Conservation (phyloP, 92 coral and sea anemone species). For the Palythoa caribaeorum region DNA sequence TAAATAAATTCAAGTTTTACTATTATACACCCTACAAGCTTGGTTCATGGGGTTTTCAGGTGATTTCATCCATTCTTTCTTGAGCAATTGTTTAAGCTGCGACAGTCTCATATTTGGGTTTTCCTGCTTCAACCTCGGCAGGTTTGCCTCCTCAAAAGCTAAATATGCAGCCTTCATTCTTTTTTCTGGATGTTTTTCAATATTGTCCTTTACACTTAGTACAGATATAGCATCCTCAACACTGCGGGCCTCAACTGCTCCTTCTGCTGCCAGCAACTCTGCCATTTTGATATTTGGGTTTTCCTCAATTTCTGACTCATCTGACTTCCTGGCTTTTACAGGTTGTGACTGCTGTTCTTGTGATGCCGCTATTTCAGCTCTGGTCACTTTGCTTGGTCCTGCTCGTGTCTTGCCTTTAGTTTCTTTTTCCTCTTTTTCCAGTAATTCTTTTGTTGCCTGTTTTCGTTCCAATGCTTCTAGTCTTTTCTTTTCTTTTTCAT, state of each 20-base stretch:
- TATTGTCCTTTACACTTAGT: slow-evolving; percentile 69
- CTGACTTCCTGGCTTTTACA: slow-evolving; percentile 55
- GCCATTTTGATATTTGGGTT: slow-evolving; percentile 94
- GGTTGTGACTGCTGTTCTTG: slow-evolving; percentile 42
- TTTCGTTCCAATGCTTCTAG: slow-evolving; percentile 82
- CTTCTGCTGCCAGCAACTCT: slow-evolving; percentile 82
- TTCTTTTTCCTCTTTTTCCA: slow-evolving; percentile 89
- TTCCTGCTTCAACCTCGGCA: slow-evolving; percentile 85
- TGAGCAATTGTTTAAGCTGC: slow-evolving; percentile 92
- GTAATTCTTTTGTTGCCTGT: slow-evolving; percentile 70
- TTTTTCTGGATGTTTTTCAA: slow-evolving; percentile 91
- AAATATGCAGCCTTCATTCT: slow-evolving; percentile 93
- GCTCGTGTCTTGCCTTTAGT: slow-evolving; percentile 80
- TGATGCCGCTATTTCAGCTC: slow-evolving; percentile 52
- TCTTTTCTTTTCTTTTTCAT: slow-evolving; percentile 83
- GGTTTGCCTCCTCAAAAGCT: slow-evolving; percentile 85
- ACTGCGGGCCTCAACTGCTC: slow-evolving; percentile 93
- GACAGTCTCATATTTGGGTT: slow-evolving; percentile 94
- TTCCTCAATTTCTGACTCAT: slow-evolving; percentile 78
- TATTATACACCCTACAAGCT: slow-evolving; percentile 65
- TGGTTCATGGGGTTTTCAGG: slow-evolving; percentile 96
- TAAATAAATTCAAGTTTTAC: slow-evolving; percentile 40
- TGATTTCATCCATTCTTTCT: slow-evolving; percentile 97
- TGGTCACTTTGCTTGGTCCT: slow-evolving; percentile 62
- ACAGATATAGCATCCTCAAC: slow-evolving; percentile 97